These are phyloP conservation scores for Byasa hedistus DNA, from an alignment of 2,888 invertebrate species.

Conservation along the genomic window DNA sequence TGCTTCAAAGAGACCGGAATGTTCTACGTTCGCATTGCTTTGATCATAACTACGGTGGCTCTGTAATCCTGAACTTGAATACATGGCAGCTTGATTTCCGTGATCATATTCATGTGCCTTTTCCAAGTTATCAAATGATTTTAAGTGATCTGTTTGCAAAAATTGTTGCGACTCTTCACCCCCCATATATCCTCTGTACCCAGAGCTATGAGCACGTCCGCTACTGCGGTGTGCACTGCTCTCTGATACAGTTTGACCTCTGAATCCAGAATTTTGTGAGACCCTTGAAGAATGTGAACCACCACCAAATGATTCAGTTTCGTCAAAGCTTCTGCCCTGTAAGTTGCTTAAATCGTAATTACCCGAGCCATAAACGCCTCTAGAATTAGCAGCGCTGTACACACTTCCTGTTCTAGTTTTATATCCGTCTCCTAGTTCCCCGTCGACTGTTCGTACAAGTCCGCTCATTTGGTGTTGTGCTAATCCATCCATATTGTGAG, in stretches of 20 bases:
- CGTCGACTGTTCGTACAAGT: slow-evolving; percentile 63
- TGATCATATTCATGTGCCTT: slow-evolving; percentile 43
- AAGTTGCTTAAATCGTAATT: slow-evolving; percentile 61
- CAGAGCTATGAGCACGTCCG: slow-evolving; percentile 44
- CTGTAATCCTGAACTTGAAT: slow-evolving; percentile 16
- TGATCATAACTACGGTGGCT: slow-evolving; percentile 35
- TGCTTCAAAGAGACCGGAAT: slow-evolving; percentile 41
- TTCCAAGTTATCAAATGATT: slow-evolving; percentile 36
- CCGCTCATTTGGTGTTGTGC: slow-evolving; percentile 75
- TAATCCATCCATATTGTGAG: slow-evolving; percentile 72
- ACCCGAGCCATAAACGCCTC: slow-evolving; percentile 67
- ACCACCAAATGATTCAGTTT: slow-evolving; percentile 48
- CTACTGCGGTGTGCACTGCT: slow-evolving; percentile 39
- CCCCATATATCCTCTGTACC: slow-evolving; percentile 43
- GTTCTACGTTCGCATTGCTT: slow-evolving; percentile 41
- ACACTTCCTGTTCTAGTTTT: slow-evolving; percentile 63
- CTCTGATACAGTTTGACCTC: slow-evolving; percentile 33
- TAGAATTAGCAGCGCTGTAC: slow-evolving; percentile 66
- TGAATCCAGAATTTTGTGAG: slow-evolving; percentile 36
- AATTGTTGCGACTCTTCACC: slow-evolving; percentile 37
- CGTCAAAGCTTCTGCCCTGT: slow-evolving; percentile 66
- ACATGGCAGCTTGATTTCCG: slow-evolving; percentile 39
- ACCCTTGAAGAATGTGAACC: slow-evolving; percentile 41
- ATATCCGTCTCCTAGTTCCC: slow-evolving; percentile 67
- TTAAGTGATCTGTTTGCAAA: slow-evolving; percentile 45